Evolutionary conservation across 2,888 invertebrate genomes (phyloP), one percentile per base, ranked within the genome.

Genomic region (Dicyrtomina minuta): DNA sequence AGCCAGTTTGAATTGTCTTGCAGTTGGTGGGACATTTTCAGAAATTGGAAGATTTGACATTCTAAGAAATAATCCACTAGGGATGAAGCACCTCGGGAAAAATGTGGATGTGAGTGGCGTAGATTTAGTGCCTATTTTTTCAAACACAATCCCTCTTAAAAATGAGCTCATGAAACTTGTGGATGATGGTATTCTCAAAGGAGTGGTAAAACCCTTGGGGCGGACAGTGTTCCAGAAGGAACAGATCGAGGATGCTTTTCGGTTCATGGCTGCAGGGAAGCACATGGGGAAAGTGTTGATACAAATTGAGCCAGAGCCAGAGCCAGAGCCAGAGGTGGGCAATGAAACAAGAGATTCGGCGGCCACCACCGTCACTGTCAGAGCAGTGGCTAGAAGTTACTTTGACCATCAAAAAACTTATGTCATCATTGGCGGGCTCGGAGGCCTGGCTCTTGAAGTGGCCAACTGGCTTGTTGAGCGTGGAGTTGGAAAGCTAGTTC

Each of bases 11-110:
- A n/a, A n/a, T n/a, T n/a, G n/a, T n/a, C n/a, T n/a, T n/a, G 86
- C 84, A 0, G 76, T 76, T 1, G 83, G 84, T 0, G 89, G 55
- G 8, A 55, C 26, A 10, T 55, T 55, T 27, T 55, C 33, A 33
- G 55, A 55, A 20, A 55, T 55, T 49, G 68, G 68, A 8, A 26
- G 10, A n/a, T n/a, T n/a, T n/a, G n/a, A n/a, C n/a, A n/a, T n/a
- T n/a, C n/a, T n/a, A n/a, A n/a, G n/a, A n/a, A 56, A 46, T 67
- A 88, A 88, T 2, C 84, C 88, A 17, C 83, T 95, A 39, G 69
- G 69, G 12, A 97, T 98, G 97, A 87, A 93, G 0, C 82, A 98
- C 85, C 84, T 97, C 79, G 96, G 93, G 82, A 98, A 98, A n/a
- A n/a, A n/a, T n/a, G n/a, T n/a, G n/a, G n/a, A n/a, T n/a, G n/a